Evolutionary conservation across 2,113 vertebrate species (phyloP), one percentile per base, ranked within the genome.

Genomic region (Notechis scutatus): DNA sequence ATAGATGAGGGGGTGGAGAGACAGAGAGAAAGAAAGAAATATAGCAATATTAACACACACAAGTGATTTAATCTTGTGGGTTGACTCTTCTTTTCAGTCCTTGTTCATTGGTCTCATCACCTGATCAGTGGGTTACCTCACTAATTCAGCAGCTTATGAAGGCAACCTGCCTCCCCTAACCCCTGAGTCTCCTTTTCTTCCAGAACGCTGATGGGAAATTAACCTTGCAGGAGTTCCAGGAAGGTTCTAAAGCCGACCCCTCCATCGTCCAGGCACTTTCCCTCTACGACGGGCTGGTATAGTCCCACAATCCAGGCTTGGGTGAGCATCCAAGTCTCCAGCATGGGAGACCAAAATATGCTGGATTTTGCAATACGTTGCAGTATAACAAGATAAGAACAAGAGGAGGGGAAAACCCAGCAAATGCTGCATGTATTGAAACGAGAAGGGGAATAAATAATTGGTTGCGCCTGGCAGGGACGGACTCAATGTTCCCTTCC

Each of bases 161-260:
- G 47, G 47, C 47, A 47, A 8, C 47, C 47, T 47, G 47, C 47
- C 47, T 47, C 47, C 47, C 86, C 4, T 0, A 24, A 0, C 9
- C 0, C 5, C 91, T 47, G 47, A 50, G 6, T 0, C 56, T 91
- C 69, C 15, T 47, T 94, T 91, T 94, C 89, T 95, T 95, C 2
- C 98, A 99, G 99, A 99, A 99, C 0, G 98, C 99, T 0, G 99
- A 99, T 0, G 99, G 99, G 94, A 99, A 99, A 97, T 97, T 99
- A 97, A 99, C 99, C 1, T 98, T 99, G 97, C 99, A 99, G 97
- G 99, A 99, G 52, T 99, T 99, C 61, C 99, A 99, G 97, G 99
- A 99, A 95, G 99, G 99, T 29, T 99, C 99, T 91, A 99, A 99
- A 97, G 99, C 99, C 0, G 99, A 99, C 96, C 99, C 99, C 23